Base-by-base conservation (phyloP, 1,140 invertebrate species). In the Neodiprion pinetum region DNA sequence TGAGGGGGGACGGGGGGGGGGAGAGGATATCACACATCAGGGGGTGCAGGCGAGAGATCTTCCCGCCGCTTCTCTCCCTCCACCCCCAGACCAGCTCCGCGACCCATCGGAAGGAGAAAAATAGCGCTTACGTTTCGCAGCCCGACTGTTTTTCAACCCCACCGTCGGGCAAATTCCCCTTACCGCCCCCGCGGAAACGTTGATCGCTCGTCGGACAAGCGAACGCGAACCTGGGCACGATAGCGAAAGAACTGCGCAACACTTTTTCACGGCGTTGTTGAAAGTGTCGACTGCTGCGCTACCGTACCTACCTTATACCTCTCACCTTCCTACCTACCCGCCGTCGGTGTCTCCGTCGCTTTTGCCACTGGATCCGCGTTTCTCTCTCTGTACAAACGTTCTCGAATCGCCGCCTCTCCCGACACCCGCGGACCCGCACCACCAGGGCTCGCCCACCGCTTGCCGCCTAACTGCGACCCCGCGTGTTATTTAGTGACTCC, bases 261-360 rank as follows among this genome's bases (percentile, higher is more conserved):
- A 69, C 71, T 69, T 70, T 67, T 53, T 65, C 71, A 67, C 71
- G 68, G 65, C 65, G 40, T 77, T 69, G 77, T 77, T 74, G 80
- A 81, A 77, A 77, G 75, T 69, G 70, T 66, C 75, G 72, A 78
- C 76, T 77, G 67, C 74, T 5, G 70, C 17, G 14, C 28, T 12
- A 50, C 48, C n/a, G 48, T 48, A 14, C 28, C 28, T 40, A 40
- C 28, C 28, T 40, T 40, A 40, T 40, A 40, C 28, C 28, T 12
- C n/a, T 21, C 21, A 14, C 28, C 28, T 40, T 40, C 28, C 28
- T 40, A 40, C 28, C 28, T 40, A 40, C 28, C 75, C 67, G 48
- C 79, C 67, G 53, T 72, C 65, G 73, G 74, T 48, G 65, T 48
- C 21, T 73, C 74, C 72, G 70, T 75, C 66, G 68, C 21, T 28